Conservation (phyloP, 2,113 vertebrate genomes). For the Sturnus vulgaris region DNA sequence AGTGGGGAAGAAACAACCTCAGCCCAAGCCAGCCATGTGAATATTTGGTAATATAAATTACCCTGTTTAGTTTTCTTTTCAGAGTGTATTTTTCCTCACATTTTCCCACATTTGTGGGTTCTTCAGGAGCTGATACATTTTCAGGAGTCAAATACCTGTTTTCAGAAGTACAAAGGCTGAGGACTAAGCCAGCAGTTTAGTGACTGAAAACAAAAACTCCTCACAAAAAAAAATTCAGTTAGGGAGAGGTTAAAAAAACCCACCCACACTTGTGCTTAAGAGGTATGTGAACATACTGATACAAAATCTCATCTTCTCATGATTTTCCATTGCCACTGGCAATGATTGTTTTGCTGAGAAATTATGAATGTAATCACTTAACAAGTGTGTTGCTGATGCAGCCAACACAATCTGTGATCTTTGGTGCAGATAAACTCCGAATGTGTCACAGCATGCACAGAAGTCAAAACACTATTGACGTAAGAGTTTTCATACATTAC, state of each 20-base stretch:
- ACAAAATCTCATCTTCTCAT: background rate
- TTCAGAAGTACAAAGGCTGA: background rate
- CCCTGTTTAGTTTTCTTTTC: background rate
- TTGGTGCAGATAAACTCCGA: background rate
- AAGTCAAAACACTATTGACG: background rate
- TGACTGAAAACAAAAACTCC: background rate
- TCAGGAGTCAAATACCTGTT: background rate
- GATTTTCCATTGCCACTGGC: background rate
- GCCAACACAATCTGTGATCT: background rate
- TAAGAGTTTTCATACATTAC: background rate
- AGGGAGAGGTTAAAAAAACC: background rate
- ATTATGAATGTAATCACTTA: background rate
- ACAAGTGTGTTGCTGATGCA: background rate
- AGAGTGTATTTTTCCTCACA: background rate
- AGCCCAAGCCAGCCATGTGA: background rate
- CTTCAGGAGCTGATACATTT: background rate
- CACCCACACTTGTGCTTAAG: background rate
- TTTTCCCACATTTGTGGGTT: background rate
- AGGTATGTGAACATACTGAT: background rate
- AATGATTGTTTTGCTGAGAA: background rate
- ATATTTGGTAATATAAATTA: background rate
- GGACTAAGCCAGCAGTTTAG: background rate
- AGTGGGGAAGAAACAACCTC: background rate
- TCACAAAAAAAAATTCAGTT: background rate
- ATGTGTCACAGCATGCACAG: accelerated